These are phyloP conservation scores for Monochamus alternatus DNA, from an alignment of 2,888 invertebrate species.

Conservation along the genomic window DNA sequence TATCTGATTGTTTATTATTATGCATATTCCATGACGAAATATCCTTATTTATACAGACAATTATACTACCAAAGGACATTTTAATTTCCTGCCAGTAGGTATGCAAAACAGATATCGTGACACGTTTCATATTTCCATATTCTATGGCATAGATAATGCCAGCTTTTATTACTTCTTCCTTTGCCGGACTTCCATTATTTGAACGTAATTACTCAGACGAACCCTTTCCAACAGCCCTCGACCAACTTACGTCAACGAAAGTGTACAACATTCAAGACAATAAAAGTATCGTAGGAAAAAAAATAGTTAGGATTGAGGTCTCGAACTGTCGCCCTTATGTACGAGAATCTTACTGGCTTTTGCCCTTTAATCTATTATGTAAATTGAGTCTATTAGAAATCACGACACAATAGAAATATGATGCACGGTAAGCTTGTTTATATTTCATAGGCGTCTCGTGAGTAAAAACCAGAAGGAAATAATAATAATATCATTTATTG, in stretches of 20 bases:
- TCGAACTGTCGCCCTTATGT: conserved; percentile 47
- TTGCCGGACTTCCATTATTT: conserved; percentile 37
- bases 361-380: conserved; percentile 57
- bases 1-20: conserved; percentile 11
- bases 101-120: conserved; percentile 53
- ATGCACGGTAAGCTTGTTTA: conserved; percentile 57
- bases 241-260: conserved; percentile 45
- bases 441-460: conserved; percentile 26
- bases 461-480: no score
- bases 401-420: conserved; percentile 60
- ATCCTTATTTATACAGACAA: conserved; percentile 34
- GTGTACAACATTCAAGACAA: conserved; percentile 49
- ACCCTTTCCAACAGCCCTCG: conserved; percentile 36
- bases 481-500: no score
- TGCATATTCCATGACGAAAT: conserved; percentile 12
- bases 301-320: conserved; percentile 43
- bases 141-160: conserved; percentile 50
- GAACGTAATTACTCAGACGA: conserved; percentile 39
- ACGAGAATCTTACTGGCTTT: conserved; percentile 35
- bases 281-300: conserved; percentile 51
- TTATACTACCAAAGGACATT: conserved; percentile 46
- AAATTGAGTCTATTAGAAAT: conserved; percentile 60
- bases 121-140: conserved; percentile 53
- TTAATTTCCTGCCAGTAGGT: conserved; percentile 53
- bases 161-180: conserved; percentile 49